A percentile compares a stretch with the other conserved stretches of the same genome.
phyloP scores from a whole-genome alignment of 2,113 vertebrate genomes.

The Platichthys flesus region DNA sequence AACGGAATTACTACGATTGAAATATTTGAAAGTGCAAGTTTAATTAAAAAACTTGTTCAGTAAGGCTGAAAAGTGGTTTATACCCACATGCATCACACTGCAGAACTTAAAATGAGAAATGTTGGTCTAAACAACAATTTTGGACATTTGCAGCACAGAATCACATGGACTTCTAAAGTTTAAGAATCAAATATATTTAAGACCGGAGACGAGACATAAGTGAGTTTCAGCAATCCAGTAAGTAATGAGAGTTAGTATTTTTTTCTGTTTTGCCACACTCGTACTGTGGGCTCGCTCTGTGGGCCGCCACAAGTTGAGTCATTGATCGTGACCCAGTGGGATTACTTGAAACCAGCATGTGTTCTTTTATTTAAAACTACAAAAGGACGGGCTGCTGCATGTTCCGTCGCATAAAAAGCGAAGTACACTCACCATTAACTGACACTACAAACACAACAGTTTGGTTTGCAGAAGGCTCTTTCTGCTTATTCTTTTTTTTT shows the following conservation, averaged over 20 bases:
- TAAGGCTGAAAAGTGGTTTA: too few species aligned
- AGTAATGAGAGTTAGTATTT: not conserved
- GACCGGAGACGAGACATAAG: too few species aligned
- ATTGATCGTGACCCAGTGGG: constrained; percentile 60
- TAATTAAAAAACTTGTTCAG: too few species aligned
- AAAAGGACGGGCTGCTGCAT: constrained; percentile 29
- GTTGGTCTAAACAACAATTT: too few species aligned
- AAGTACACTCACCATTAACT: constrained; percentile 40
- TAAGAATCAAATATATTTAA: too few species aligned
- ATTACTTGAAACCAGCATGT: constrained; percentile 68
- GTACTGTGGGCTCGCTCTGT: not conserved
- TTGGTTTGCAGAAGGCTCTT: constrained; percentile 30
- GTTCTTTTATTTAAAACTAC: constrained; percentile 35
- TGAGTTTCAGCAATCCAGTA: too few species aligned
- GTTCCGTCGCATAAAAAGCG: constrained; percentile 24
- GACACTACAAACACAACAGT: constrained; percentile 59
- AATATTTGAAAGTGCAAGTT: too few species aligned
- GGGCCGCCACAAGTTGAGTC: constrained; percentile 45
- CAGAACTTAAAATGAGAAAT: too few species aligned
- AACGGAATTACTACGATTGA: too few species aligned
- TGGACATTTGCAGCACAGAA: too few species aligned
- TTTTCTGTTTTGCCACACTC: not conserved
- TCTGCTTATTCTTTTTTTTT: constrained; percentile 7
- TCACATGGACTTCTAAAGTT: too few species aligned
- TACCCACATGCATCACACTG: too few species aligned